A percentile compares a stretch with the other conserved stretches of the same genome.
Conservation (phyloP, 2,797 vertebrate genomes). For the Epinephelus malabaricus region DNA sequence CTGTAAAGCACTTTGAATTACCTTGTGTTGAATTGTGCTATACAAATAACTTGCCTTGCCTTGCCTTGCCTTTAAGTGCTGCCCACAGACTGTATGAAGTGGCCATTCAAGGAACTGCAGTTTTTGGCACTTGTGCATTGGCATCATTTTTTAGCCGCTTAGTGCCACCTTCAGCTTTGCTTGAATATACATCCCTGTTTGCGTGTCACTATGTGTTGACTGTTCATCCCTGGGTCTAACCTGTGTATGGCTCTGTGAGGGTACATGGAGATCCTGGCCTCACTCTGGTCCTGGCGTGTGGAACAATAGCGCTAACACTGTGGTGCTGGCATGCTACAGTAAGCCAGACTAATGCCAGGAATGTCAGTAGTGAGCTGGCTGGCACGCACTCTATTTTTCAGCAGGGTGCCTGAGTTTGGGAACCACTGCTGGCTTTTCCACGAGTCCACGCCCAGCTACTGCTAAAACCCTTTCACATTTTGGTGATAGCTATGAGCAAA, state of each 20-base stretch:
- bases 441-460: not conserved
- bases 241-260: not conserved
- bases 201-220: not conserved
- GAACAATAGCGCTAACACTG: conserved; percentile 65
- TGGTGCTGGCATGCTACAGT: conserved; percentile 54
- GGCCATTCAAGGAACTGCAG: too few species aligned
- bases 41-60: too few species aligned
- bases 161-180: not conserved
- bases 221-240: not conserved
- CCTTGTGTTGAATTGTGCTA: too few species aligned
- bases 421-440: conserved; percentile 22
- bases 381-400: conserved; percentile 36
- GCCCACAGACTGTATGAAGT: too few species aligned
- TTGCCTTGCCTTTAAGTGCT: too few species aligned
- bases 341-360: conserved; percentile 72
- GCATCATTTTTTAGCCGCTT: too few species aligned
- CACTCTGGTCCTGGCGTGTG: conserved; percentile 10
- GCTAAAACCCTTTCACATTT: not conserved
- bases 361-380: conserved; percentile 61
- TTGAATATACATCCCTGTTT: not conserved
- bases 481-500: not conserved
- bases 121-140: too few species aligned
- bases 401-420: conserved; percentile 32
- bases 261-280: conserved; percentile 23
- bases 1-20: too few species aligned